Conservation (phyloP, 2,113 vertebrate genomes). For the Lonchura striata region DNA sequence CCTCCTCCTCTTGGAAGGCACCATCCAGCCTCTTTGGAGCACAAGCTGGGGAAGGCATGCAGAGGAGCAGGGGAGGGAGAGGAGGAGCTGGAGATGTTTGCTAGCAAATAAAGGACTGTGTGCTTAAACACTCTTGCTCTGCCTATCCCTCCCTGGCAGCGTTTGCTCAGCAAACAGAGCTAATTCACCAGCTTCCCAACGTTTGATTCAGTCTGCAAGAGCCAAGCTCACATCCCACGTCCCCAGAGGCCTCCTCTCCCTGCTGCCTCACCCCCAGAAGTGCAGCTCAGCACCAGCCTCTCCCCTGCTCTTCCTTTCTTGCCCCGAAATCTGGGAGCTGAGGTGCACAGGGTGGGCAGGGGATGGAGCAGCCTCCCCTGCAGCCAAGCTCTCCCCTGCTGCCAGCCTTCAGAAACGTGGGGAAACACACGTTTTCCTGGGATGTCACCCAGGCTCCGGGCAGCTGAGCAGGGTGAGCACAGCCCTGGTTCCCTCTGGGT, state of each 20-base stretch:
- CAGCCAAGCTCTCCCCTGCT: not conserved
- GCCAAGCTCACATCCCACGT: not conserved
- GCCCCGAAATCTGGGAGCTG: not conserved
- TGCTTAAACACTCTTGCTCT: conserved; percentile 43
- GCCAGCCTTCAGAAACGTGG: not conserved
- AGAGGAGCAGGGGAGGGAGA: not conserved
- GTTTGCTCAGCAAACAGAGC: conserved; percentile 76
- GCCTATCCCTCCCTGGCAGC: conserved; percentile 42
- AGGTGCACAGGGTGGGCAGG: fast-evolving
- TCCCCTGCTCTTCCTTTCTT: fast-evolving
- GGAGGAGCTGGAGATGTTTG: conserved; percentile 56
- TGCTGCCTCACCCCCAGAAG: fast-evolving
- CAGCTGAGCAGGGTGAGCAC: not conserved
- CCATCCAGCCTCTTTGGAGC: not conserved
- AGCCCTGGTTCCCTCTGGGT: fast-evolving
- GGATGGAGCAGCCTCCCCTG: not conserved
- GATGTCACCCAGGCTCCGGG: not conserved
- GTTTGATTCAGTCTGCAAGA: conserved; percentile 3
- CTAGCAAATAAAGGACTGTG: conserved; percentile 60
- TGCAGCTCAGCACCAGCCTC: not conserved
- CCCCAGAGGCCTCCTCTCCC: not conserved
- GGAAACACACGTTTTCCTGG: not conserved
- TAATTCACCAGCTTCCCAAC: conserved; percentile 58
- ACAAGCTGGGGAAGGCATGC: not conserved
- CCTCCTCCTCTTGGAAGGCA: not conserved